Percentiles rank a stretch among this genome's conserved stretches.
phyloP scores from a whole-genome alignment of 2,113 vertebrate genomes.

The Archocentrus centrarchus region DNA sequence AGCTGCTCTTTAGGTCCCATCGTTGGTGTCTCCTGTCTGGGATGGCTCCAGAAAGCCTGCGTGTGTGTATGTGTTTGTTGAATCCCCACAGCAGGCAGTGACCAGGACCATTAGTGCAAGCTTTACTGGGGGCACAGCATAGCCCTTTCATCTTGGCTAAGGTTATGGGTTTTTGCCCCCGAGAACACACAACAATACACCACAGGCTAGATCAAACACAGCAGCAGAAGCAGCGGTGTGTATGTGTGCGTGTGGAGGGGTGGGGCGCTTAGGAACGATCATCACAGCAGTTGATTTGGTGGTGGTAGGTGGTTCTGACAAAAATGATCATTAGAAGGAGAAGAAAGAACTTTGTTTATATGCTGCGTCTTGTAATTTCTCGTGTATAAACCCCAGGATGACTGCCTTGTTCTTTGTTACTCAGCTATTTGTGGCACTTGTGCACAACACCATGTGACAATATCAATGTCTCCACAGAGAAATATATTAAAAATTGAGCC shows the following conservation, averaged over 20 bases:
- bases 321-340: conserved; percentile 31
- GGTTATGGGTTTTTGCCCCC: conserved; percentile 74
- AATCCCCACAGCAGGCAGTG: conserved; percentile 61
- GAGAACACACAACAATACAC: conserved; percentile 64
- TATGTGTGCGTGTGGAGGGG: conserved; percentile 10
- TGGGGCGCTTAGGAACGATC: conserved; percentile 51
- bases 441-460: not conserved
- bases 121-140: conserved; percentile 66
- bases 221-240: conserved; percentile 20
- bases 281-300: conserved; percentile 54
- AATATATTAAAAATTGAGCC: not conserved
- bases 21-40: conserved; percentile 36
- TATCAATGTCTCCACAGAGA: not conserved
- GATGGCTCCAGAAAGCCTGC: conserved; percentile 69
- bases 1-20: conserved; percentile 22
- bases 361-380: conserved; percentile 35
- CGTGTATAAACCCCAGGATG: conserved; percentile 3
- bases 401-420: not conserved
- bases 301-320: conserved; percentile 30
- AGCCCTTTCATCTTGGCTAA: conserved; percentile 74
- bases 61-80: conserved; percentile 62
- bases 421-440: not conserved
- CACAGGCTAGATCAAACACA: conserved; percentile 66
- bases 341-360: conserved; percentile 8
- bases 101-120: conserved; percentile 57